Conservation (phyloP, 2,797 vertebrate genomes). For the Rhyacichthys aspro region DNA sequence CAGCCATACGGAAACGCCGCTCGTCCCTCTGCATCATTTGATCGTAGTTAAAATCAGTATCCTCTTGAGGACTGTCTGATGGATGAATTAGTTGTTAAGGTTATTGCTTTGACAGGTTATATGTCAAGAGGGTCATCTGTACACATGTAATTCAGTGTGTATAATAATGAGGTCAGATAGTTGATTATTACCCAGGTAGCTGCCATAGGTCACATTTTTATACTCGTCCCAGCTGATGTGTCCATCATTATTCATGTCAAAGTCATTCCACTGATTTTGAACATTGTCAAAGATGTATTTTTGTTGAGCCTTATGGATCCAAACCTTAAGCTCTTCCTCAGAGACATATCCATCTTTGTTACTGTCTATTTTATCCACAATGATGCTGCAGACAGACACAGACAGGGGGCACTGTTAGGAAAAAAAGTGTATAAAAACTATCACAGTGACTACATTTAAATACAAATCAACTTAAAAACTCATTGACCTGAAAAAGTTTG, state of each 20-base stretch:
- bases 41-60: slow-evolving; percentile 87
- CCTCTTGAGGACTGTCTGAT: slow-evolving; percentile 78
- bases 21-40: slow-evolving; percentile 91
- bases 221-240: slow-evolving; percentile 88
- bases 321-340: slow-evolving; percentile 83
- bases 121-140: background rate
- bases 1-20: slow-evolving; percentile 88
- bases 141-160: background rate
- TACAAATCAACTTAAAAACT: no score
- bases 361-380: slow-evolving; percentile 85
- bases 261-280: slow-evolving; percentile 83
- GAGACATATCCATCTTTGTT: slow-evolving; percentile 83
- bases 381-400: slow-evolving; percentile 75
- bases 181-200: slow-evolving; percentile 82
- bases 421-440: background rate
- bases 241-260: slow-evolving; percentile 82
- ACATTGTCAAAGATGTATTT: slow-evolving; percentile 82
- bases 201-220: slow-evolving; percentile 86
- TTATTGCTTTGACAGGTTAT: background rate
- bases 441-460: background rate
- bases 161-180: background rate
- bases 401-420: slow-evolving; percentile 1
- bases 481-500: no score
- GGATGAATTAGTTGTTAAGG: background rate
- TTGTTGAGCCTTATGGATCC: slow-evolving; percentile 86